phyloP scores from a whole-genome alignment of 2,113 vertebrate species.

The Cepphus grylle region DNA sequence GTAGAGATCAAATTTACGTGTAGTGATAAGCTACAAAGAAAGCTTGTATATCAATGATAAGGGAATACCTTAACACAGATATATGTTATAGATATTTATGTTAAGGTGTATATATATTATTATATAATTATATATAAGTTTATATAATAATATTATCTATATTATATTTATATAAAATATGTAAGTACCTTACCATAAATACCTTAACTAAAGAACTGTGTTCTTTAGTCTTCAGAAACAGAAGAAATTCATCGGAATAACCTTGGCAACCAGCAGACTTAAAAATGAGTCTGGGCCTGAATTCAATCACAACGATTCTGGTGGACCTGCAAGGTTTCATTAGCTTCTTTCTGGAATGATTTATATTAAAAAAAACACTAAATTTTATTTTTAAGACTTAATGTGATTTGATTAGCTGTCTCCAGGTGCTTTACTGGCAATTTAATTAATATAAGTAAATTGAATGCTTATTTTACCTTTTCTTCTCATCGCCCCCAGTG shows the following conservation, averaged over 20 bases:
- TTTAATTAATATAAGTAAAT: neutral
- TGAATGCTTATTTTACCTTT: neutral
- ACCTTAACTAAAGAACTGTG: neutral
- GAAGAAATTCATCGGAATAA: neutral
- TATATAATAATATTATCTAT: too few relatives aligned
- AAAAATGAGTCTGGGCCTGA: neutral
- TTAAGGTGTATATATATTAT: too few relatives aligned
- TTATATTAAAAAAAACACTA: neutral
- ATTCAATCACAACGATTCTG: neutral
- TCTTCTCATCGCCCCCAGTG: rapidly evolving
- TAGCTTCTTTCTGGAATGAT: neutral
- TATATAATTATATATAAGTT: too few relatives aligned
- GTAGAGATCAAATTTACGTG: neutral
- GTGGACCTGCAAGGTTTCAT: neutral
- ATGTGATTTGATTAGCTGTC: neutral
- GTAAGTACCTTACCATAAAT: too few relatives aligned
- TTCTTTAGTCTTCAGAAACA: neutral
- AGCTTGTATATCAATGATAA: neutral
- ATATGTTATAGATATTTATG: too few relatives aligned
- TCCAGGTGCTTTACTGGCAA: neutral
- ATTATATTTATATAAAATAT: too few relatives aligned
- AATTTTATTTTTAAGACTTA: neutral
- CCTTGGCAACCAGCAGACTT: neutral
- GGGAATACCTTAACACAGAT: neutral
- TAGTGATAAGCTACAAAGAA: neutral